Conservation (phyloP, 2,113 vertebrate species). For the Lophura nycthemera region DNA sequence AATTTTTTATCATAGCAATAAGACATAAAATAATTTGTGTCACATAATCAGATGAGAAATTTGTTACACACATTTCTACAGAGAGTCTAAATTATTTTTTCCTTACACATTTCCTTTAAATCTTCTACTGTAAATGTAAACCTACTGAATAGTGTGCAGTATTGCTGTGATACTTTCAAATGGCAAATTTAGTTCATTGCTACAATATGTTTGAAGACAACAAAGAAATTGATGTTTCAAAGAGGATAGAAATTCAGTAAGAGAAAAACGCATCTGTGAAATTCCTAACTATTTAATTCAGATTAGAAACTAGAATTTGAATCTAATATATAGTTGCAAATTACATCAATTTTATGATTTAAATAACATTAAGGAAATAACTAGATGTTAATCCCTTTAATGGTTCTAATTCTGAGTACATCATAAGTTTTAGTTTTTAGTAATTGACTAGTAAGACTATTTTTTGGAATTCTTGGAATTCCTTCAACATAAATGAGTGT, state of each 20-base stretch:
- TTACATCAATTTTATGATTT: background rate
- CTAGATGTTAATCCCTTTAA: background rate
- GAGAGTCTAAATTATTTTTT: background rate
- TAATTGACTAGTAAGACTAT: background rate
- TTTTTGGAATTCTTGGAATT: background rate
- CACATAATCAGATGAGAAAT: background rate
- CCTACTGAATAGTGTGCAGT: background rate
- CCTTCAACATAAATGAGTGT: background rate
- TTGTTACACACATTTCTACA: background rate
- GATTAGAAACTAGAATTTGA: background rate
- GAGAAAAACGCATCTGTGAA: rapidly evolving
- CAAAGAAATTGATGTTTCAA: background rate
- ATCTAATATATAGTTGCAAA: background rate
- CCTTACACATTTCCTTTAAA: background rate
- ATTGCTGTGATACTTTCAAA: background rate
- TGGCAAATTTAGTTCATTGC: background rate
- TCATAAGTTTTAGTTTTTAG: background rate
- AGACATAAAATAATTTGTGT: background rate
- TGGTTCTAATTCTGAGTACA: background rate
- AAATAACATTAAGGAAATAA: background rate
- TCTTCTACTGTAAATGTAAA: background rate
- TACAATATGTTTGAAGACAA: background rate
- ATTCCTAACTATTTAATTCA: background rate
- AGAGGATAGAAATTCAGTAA: background rate
- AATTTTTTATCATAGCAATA: background rate